phyloP scores from a whole-genome alignment of 2,797 vertebrate genomes.

The Enteromius mattozi region DNA sequence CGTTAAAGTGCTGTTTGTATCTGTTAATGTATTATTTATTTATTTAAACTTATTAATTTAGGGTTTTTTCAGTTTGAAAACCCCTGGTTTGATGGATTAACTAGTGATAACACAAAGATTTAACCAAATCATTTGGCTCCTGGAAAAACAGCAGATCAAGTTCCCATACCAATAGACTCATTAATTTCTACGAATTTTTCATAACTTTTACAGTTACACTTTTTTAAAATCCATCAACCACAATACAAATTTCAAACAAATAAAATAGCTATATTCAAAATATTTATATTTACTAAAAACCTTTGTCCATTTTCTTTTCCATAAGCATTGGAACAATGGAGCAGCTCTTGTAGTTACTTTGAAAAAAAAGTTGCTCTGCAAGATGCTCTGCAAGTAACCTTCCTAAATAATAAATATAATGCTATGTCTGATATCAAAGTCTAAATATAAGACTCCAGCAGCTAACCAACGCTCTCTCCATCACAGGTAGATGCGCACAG shows the following conservation, averaged over 20 bases:
- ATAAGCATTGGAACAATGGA: not conserved
- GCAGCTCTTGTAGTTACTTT: not conserved
- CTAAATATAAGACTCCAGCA: slow-evolving; percentile 5
- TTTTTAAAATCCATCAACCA: not conserved
- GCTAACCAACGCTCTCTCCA: slow-evolving; percentile 13
- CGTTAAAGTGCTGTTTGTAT: not conserved
- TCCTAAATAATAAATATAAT: not conserved
- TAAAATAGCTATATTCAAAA: not conserved
- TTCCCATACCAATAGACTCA: not conserved
- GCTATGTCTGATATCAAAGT: not conserved
- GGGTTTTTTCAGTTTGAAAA: not conserved
- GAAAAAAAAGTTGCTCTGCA: not conserved
- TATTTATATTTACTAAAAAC: not conserved
- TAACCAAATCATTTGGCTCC: not conserved
- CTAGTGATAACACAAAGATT: not conserved
- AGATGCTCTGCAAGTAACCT: not conserved
- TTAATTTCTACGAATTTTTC: not conserved
- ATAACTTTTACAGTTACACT: not conserved
- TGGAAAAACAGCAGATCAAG: not conserved
- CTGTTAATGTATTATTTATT: not conserved
- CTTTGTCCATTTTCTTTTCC: not conserved
- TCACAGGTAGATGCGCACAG: slow-evolving; percentile 1
- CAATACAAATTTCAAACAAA: not conserved
- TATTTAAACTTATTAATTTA: not conserved
- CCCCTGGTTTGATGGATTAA: not conserved